Evolutionary conservation across 2,113 vertebrate genomes (phyloP).

Genomic region (Ursus arctos): DNA sequence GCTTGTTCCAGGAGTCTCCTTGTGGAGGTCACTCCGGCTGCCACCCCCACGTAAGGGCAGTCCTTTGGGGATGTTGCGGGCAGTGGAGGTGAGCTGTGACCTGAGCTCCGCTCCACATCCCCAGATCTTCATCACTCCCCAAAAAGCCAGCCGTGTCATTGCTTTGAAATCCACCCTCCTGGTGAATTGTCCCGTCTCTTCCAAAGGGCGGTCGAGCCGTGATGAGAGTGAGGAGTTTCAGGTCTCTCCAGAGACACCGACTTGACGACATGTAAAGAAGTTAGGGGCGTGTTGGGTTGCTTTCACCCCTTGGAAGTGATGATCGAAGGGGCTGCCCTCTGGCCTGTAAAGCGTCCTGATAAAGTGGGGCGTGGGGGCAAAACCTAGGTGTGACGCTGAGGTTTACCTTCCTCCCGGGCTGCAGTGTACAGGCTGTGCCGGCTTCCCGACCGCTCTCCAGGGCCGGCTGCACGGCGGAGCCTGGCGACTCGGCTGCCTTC

Average conservation of each 20-base stretch:
- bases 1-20: not conserved
- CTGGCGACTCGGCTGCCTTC: not conserved
- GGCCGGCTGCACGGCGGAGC: not conserved
- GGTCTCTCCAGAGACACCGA: not conserved
- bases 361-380: not conserved
- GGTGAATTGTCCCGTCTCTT: not conserved
- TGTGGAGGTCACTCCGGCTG: no score
- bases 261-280: not conserved
- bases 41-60: no score
- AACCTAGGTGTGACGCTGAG: not conserved
- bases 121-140: not conserved
- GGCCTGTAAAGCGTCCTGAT: not conserved
- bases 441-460: not conserved
- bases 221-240: not conserved
- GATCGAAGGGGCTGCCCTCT: not conserved
- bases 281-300: accelerated
- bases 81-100: not conserved
- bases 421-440: accelerated
- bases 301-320: not conserved
- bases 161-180: not conserved
- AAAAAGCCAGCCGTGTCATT: accelerated
- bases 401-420: not conserved
- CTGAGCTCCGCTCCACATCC: accelerated
- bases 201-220: no score
- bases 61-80: not conserved